A percentile compares a stretch with the other conserved stretches of the same genome.
Evolutionary conservation across 2,113 vertebrate species (phyloP).

Genomic region (Megalops atlanticus): DNA sequence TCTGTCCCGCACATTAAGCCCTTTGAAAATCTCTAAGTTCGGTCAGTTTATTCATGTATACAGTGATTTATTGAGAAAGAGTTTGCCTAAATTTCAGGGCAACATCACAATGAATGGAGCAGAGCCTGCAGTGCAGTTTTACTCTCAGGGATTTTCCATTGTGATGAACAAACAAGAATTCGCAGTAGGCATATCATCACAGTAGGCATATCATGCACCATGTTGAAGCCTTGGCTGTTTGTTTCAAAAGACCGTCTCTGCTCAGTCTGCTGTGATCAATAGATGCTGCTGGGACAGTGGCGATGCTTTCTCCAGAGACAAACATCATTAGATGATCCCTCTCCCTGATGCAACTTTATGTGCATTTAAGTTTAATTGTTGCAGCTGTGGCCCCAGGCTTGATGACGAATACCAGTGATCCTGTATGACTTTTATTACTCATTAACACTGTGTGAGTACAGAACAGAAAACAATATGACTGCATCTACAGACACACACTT

Average conservation of each 20-base stretch:
- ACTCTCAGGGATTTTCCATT: too few species aligned
- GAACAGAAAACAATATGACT: too few species aligned
- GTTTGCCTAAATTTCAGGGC: not conserved
- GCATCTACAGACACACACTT: not conserved
- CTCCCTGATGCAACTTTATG: not conserved
- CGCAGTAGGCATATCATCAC: not conserved
- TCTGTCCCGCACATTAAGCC: not conserved
- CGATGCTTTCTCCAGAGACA: not conserved
- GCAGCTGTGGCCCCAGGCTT: not conserved
- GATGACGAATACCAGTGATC: not conserved
- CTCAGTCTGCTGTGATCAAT: too few species aligned
- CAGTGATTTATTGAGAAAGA: not conserved
- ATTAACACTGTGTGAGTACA: not conserved
- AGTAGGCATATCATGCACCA: not conserved
- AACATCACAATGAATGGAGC: not conserved
- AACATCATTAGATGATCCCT: not conserved
- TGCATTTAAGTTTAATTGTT: slow-evolving; percentile 21
- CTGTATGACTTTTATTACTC: not conserved
- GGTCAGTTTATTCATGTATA: not conserved
- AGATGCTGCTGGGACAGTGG: too few species aligned
- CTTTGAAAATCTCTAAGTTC: not conserved
- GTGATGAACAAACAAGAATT: not conserved
- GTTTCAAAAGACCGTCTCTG: too few species aligned
- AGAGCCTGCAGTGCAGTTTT: not conserved
- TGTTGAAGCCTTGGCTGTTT: too few species aligned